Conservation (phyloP, 2,113 vertebrate species). For the Sylvia atricapilla region DNA sequence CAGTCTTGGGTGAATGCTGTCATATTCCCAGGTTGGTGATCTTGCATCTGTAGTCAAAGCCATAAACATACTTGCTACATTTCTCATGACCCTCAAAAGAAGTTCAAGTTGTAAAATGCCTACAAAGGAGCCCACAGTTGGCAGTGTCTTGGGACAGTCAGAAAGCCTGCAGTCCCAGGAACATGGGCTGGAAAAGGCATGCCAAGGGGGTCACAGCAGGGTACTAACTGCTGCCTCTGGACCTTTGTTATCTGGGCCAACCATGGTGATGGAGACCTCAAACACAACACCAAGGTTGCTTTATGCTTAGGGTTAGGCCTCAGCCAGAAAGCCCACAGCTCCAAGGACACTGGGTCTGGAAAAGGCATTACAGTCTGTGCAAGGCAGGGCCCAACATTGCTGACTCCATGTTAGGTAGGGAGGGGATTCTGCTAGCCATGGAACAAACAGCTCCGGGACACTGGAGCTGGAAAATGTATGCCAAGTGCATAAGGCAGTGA, state of each 20-base stretch:
- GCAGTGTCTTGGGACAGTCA: neutral
- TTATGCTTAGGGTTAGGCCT: neutral
- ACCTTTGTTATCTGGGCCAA: neutral
- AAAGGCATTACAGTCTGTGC: neutral
- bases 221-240: neutral
- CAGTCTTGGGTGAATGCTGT: constrained; percentile 70
- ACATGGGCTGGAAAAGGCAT: neutral
- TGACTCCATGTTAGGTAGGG: neutral
- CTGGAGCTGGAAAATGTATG: neutral
- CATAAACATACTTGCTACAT: neutral
- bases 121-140: neutral
- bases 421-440: neutral
- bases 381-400: neutral
- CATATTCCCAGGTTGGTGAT: constrained; percentile 66
- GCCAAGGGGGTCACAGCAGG: neutral
- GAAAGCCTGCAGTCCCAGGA: neutral
- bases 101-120: neutral
- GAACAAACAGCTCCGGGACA: neutral
- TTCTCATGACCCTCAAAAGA: neutral
- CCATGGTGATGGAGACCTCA: neutral
- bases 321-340: neutral
- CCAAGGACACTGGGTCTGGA: neutral
- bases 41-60: constrained; percentile 67
- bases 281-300: neutral
- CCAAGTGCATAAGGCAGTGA: neutral